Evolutionary conservation across 2,888 invertebrate species (phyloP), one percentile per base, ranked within the genome.

Genomic region (Dyspetes luteomarginatus): DNA sequence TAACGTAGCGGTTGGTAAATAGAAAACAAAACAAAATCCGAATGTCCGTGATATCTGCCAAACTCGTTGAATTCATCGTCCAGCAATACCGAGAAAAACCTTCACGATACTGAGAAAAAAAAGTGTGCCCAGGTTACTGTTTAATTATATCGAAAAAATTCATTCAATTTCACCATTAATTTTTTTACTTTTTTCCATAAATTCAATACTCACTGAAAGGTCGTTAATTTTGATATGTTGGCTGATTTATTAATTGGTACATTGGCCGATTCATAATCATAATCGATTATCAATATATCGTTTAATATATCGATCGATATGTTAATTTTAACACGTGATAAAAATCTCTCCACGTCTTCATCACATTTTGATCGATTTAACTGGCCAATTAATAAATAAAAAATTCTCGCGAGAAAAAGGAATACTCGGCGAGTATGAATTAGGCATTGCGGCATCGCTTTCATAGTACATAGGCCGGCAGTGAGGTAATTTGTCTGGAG

Each of bases 1-100:
- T 56, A 55, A 81, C 52, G 73, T 56, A 50, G 73, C 69, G 56
- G 81, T 72, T 76, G 81, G 81, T 81, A 81, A 81, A 74, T 81
- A 78, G 52, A 67, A 45, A 41, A 74, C 58, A 36, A 55, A 30
- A 24, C 24, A 75, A 75, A 56, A 58, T 64, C 26, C 45, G 28
- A 74, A 50, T 50, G 52, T 52, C 48, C 4, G 22, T 43, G 12
- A n/a, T 24, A 30, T 5, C 12, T 56, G 19, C 43, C 43, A 50
- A 52, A 58, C 56, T n/a, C 69, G 24, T n/a, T 58, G 56, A 43
- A 56, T 24, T 52, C 24, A 3, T 69, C 56, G 43, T 56, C 1
- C 69, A 26, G 19, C 22, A 12, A 58, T 68, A 41, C 50, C 45
- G 15, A 45, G 0, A 45, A 45, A 45, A 4, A 15, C 5, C 15